Conservation (phyloP, 2,113 vertebrate genomes). For the Leucopsar rothschildi region DNA sequence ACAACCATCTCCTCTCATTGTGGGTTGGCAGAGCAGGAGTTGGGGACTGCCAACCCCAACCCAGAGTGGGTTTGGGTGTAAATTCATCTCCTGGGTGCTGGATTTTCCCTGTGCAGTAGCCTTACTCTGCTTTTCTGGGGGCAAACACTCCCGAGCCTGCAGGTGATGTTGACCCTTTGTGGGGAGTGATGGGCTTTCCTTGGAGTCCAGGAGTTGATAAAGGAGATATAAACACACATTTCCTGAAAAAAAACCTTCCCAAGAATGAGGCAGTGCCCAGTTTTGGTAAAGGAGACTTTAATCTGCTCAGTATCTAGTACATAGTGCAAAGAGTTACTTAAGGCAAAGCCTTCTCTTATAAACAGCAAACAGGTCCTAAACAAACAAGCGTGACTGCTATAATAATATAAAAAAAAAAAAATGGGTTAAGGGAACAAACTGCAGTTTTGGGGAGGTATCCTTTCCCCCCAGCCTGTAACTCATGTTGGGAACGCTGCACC, state of each 20-base stretch:
- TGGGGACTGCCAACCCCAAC: neutral
- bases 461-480: neutral
- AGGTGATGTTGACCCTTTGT: neutral
- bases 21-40: neutral
- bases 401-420: neutral
- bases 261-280: neutral
- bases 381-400: neutral
- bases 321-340: conserved; percentile 60
- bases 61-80: neutral
- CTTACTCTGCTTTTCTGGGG: neutral
- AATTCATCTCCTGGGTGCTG: neutral
- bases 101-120: neutral
- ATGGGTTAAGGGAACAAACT: neutral
- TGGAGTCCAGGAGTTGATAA: neutral
- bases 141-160: neutral
- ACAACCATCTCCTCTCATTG: rapidly evolving
- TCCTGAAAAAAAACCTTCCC: neutral
- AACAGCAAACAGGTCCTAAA: conserved; percentile 30
- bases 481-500: rapidly evolving
- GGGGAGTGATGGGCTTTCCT: neutral
- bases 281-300: conserved; percentile 45
- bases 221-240: neutral
- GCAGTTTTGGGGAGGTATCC: neutral
- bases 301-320: neutral
- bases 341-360: conserved; percentile 47